phyloP scores from a whole-genome alignment of 1,140 invertebrate genomes.

The Steinernema khuongi region DNA sequence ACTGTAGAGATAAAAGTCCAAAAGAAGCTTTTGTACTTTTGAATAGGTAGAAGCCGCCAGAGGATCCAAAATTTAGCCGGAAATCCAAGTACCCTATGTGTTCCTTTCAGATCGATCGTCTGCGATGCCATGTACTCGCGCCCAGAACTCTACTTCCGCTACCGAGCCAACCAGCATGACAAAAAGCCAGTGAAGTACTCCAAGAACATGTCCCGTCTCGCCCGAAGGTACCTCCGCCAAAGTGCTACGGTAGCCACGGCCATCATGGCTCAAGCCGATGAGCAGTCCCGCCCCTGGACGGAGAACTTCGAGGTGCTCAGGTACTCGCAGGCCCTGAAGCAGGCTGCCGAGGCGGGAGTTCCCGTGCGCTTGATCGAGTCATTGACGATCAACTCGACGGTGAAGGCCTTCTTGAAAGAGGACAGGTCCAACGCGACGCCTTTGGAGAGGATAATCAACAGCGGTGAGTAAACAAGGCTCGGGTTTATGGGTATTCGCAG shows the following conservation, averaged over 20 bases:
- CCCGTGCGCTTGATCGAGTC: background rate
- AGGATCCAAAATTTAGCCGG: too few relatives aligned
- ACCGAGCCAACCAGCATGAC: background rate
- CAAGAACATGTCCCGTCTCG: background rate
- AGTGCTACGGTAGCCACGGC: background rate
- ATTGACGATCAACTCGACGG: background rate
- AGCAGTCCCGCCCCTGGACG: background rate
- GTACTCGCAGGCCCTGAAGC: background rate
- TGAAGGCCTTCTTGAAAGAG: background rate
- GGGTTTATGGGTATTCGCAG: too few relatives aligned
- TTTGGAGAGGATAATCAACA: background rate
- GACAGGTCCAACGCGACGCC: background rate
- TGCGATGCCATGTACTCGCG: slow-evolving; percentile 4
- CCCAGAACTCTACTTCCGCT: background rate
- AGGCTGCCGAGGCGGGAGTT: background rate
- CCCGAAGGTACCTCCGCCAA: background rate
- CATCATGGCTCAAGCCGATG: background rate
- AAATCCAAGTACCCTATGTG: too few relatives aligned
- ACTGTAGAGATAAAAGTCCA: too few relatives aligned
- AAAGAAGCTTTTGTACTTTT: too few relatives aligned
- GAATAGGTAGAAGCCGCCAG: too few relatives aligned
- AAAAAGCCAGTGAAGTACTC: background rate
- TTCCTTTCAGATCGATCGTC: background rate
- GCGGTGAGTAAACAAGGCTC: too few relatives aligned
- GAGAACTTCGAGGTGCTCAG: background rate